Evolutionary conservation across 2,888 invertebrate genomes (phyloP), one percentile per base, ranked within the genome.

Genomic region (Cylloceria caligata): DNA sequence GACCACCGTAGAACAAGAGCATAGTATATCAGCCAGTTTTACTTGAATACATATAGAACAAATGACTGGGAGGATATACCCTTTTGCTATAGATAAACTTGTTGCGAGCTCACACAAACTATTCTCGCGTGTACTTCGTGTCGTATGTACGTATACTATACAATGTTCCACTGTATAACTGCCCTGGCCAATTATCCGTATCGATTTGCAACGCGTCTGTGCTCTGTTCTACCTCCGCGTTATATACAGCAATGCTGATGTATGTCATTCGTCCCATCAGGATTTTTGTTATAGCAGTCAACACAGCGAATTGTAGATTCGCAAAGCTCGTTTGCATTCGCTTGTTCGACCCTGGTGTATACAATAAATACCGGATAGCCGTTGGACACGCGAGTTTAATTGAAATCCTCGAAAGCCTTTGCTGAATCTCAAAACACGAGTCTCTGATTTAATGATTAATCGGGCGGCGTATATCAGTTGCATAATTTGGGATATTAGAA

Each of bases 171-270:
- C 30, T 30, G 49, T 62, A 39, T 30, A 80, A 71, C 74, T 57
- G 69, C 36, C 80, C 80, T 16, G 64, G 74, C 75, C 74, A 80
- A 80, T 80, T 80, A 80, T 75, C 60, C 80, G 27, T 75, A 80
- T 80, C 80, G 80, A 80, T 80, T 65, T 69, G 42, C 52, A 75
- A 71, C 27, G 55, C 47, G 55, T 64, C 69, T 47, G 55, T 16
- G 42, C 39, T 52, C 21, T 16, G 47, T 55, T 13, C 34, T 42
- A 21, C 52, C 49, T 57, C 16, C n/a, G 2, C 42, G 52, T 55
- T 45, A 13, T n/a, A n/a, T 16, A 34, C 36, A n/a, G n/a, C n/a
- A 34, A 60, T 34, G 60, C 30, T 9, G n/a, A n/a, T n/a, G 34
- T 34, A 19, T 60, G 34, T 30, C 60, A 34, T 34, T 57, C 60